Percentiles rank a stretch among this genome's conserved stretches.
Conservation (phyloP, 2,888 invertebrate species). For the Latheticus oryzae region DNA sequence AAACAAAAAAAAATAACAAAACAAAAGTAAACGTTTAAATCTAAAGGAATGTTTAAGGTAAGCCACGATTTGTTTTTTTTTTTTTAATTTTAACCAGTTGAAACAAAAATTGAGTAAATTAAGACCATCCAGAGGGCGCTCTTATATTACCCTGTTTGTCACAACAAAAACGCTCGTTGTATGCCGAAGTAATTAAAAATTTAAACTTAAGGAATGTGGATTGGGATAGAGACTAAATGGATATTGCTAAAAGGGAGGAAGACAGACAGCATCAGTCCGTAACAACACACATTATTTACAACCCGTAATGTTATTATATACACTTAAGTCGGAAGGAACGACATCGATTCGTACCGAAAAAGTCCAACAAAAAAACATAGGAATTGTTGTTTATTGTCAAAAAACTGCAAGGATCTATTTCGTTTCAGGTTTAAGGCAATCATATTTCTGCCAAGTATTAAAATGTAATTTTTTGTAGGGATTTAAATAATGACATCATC, state of each 20-base stretch:
- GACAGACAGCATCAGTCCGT: conserved; percentile 64
- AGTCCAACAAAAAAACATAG: conserved; percentile 18
- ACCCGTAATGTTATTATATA: conserved; percentile 62
- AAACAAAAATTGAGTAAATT: conserved; percentile 57
- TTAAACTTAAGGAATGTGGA: conserved; percentile 40
- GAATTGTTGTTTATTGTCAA: conserved; percentile 27
- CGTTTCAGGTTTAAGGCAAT: conserved; percentile 21
- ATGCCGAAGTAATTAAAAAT: conserved; percentile 32
- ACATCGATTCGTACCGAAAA: conserved; percentile 31
- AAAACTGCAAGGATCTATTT: conserved; percentile 12
- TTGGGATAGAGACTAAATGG: conserved; percentile 48
- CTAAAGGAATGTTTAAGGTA: conserved; percentile 27
- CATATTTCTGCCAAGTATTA: conserved; percentile 25
- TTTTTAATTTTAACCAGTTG: conserved; percentile 16
- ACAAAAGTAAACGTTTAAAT: no score
- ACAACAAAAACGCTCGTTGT: conserved; percentile 45
- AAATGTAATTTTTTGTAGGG: no score
- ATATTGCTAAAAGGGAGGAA: conserved; percentile 63
- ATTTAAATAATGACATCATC: no score
- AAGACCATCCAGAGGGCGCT: conserved; percentile 32
- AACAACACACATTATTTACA: conserved; percentile 60
- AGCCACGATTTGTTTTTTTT: conserved; percentile 38
- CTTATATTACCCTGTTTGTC: conserved; percentile 28
- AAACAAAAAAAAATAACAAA: no score
- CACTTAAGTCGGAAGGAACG: conserved; percentile 45